Percentiles rank a stretch among this genome's conserved stretches.
phyloP scores from a whole-genome alignment of 2,888 invertebrate genomes.

The Acleris cristana region DNA sequence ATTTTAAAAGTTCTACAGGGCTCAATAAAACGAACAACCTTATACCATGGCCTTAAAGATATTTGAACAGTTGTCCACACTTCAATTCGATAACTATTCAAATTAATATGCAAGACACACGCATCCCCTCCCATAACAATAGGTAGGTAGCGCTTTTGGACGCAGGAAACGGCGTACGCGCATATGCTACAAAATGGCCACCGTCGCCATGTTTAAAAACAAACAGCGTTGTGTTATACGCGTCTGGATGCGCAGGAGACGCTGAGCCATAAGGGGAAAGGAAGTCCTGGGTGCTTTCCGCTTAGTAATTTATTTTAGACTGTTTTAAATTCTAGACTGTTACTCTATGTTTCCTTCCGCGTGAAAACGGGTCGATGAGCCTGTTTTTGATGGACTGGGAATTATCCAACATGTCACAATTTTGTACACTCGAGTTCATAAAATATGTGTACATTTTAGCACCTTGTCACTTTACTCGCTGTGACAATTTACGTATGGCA shows the following conservation, averaged over 20 bases:
- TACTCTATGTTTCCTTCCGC: constrained; percentile 52
- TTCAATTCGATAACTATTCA: constrained; percentile 61
- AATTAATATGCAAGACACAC: constrained; percentile 71
- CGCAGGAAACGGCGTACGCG: constrained; percentile 80
- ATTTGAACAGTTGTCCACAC: constrained; percentile 38
- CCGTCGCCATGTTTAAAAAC: constrained; percentile 62
- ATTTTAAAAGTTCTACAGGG: too few species aligned
- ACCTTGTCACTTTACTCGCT: too few species aligned
- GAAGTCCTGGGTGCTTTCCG: constrained; percentile 78
- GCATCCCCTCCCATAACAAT: constrained; percentile 78
- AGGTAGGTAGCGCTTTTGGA: constrained; percentile 78
- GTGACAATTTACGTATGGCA: too few species aligned
- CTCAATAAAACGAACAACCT: not conserved
- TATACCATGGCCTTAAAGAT: constrained; percentile 19
- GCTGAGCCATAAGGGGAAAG: constrained; percentile 70
- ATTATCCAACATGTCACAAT: not conserved
- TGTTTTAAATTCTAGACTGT: constrained; percentile 55
- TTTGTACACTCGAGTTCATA: too few species aligned
- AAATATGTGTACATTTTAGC: too few species aligned
- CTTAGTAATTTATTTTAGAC: constrained; percentile 57
- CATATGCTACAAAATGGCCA: constrained; percentile 69
- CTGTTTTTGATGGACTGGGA: constrained; percentile 8
- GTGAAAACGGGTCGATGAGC: constrained; percentile 40
- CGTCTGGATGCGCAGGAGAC: constrained; percentile 75
- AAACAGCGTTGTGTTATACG: constrained; percentile 67